Conservation (phyloP, 2,113 vertebrate genomes). For the Crocuta crocuta region DNA sequence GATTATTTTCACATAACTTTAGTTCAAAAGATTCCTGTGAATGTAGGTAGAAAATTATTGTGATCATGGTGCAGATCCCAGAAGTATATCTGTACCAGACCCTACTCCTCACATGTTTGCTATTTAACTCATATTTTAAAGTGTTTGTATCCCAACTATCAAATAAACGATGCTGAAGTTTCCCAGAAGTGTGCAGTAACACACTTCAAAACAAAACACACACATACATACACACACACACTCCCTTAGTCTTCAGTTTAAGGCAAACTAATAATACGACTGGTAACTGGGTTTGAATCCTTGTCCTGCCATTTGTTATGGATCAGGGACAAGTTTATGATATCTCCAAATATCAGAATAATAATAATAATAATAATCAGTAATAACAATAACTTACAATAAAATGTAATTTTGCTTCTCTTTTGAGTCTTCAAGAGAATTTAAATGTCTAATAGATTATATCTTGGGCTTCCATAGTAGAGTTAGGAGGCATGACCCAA, state of each 20-base stretch:
- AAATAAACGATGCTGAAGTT: constrained; percentile 23
- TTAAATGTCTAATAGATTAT: constrained; percentile 19
- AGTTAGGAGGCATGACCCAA: not conserved
- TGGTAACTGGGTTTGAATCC: not conserved
- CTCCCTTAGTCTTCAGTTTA: not conserved
- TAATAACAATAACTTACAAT: not conserved
- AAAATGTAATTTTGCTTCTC: constrained; percentile 34
- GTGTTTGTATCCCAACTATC: not conserved
- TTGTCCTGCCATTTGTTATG: not conserved
- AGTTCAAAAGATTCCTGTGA: not conserved
- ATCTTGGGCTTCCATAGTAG: not conserved
- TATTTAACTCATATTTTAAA: not conserved
- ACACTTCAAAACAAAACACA: not conserved
- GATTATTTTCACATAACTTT: constrained; percentile 36
- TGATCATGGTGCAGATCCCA: not conserved
- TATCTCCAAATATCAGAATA: constrained; percentile 4
- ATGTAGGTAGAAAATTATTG: not conserved
- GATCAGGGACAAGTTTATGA: constrained; percentile 25
- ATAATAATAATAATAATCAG: no score
- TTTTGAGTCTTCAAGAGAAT: constrained; percentile 39
- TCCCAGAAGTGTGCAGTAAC: not conserved
- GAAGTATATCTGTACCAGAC: not conserved
- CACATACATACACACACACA: not conserved
- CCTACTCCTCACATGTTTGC: not conserved
- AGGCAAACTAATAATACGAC: not conserved